These are phyloP conservation scores for Drosophila stalkeri DNA, from an alignment of 2,888 invertebrate genomes.

Conservation along the genomic window DNA sequence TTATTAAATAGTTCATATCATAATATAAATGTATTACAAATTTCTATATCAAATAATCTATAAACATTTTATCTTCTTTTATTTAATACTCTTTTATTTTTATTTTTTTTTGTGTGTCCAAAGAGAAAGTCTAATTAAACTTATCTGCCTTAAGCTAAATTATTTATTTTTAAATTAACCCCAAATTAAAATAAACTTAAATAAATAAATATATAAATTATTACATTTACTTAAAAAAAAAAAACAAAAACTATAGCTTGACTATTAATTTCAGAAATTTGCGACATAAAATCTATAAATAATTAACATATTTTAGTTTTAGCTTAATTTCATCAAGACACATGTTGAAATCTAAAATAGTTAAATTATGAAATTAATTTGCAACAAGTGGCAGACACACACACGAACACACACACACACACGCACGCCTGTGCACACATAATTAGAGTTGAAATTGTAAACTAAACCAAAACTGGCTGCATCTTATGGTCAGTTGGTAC, in stretches of 20 bases:
- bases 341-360: constrained; percentile 40
- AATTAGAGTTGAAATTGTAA: constrained; percentile 67
- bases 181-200: too few relatives aligned
- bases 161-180: neutral
- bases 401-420: constrained; percentile 10
- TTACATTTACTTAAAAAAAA: too few relatives aligned
- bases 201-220: too few relatives aligned
- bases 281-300: neutral
- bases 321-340: neutral
- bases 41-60: too few relatives aligned
- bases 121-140: neutral
- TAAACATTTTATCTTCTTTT: too few relatives aligned
- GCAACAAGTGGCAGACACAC: constrained; percentile 17
- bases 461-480: constrained; percentile 76
- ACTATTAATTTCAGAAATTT: neutral
- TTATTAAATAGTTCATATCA: too few relatives aligned
- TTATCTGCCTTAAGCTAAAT: neutral
- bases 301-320: neutral
- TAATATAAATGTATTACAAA: too few relatives aligned
- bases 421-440: constrained; percentile 43
- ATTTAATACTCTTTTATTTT: too few relatives aligned
- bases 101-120: too few relatives aligned
- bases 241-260: too few relatives aligned
- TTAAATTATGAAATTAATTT: constrained; percentile 72
- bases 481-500: constrained; percentile 60